A percentile compares a stretch with the other conserved stretches of the same genome.
Conservation (phyloP, 2,113 vertebrate species). For the Marmota flaviventris region DNA sequence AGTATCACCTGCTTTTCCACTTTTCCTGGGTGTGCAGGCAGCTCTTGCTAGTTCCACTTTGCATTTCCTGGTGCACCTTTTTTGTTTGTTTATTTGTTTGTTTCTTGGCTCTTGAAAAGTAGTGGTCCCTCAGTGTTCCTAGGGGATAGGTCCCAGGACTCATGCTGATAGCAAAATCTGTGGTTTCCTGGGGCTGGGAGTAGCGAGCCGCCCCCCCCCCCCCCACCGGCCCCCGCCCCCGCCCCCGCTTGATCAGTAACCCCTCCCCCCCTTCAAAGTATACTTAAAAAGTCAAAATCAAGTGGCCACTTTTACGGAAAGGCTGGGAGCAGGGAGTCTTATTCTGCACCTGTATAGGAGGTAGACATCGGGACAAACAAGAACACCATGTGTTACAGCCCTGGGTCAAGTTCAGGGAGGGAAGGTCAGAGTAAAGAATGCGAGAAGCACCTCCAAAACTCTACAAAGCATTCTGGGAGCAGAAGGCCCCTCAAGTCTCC, state of each 20-base stretch:
- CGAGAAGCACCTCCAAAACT: neutral
- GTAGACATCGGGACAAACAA: neutral
- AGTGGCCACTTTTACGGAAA: neutral
- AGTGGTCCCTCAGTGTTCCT: neutral
- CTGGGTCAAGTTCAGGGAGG: neutral
- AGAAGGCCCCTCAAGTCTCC: neutral
- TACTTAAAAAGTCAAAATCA: neutral
- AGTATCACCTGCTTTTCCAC: neutral
- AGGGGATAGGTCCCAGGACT: neutral
- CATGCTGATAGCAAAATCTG: neutral
- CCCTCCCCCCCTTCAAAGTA: too few species aligned
- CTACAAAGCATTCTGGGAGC: neutral
- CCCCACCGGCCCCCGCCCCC: too few species aligned
- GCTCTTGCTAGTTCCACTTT: neutral
- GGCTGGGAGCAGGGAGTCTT: neutral
- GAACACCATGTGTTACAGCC: neutral
- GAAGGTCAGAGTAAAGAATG: neutral
- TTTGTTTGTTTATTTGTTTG: neutral
- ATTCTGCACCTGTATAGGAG: neutral
- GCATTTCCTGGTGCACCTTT: neutral
- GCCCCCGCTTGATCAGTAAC: too few species aligned
- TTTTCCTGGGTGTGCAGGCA: neutral
- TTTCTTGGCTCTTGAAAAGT: neutral
- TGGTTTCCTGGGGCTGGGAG: too few species aligned
- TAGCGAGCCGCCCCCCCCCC: too few species aligned